A percentile compares a stretch with the other conserved stretches of the same genome.
Evolutionary conservation across 2,888 invertebrate species (phyloP).

Genomic region (Himalopsyche japonica): DNA sequence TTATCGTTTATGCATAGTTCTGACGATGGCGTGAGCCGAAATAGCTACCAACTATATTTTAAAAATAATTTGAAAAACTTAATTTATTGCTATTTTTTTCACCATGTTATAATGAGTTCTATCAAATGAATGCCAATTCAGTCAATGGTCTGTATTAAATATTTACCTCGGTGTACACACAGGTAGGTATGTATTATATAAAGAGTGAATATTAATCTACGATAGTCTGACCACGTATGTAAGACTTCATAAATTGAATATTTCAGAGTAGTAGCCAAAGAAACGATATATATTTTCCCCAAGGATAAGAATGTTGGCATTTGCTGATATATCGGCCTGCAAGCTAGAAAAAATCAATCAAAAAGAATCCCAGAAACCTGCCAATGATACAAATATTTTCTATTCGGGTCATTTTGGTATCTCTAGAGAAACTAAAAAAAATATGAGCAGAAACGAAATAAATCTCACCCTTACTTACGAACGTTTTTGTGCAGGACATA

Average conservation of each 20-base stretch:
- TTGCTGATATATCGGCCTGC: background rate
- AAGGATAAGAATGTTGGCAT: background rate
- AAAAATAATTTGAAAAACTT: too few relatives aligned
- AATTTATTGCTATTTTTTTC: too few relatives aligned
- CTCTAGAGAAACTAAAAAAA: background rate
- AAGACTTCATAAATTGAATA: background rate
- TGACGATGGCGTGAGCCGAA: too few relatives aligned
- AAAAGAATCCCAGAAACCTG: background rate
- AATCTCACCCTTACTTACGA: background rate
- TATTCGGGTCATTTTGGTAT: background rate
- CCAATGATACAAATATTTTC: background rate
- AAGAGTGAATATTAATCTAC: too few relatives aligned
- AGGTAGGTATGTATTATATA: too few relatives aligned
- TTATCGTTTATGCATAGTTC: too few relatives aligned
- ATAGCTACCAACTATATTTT: too few relatives aligned
- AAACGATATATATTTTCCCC: background rate
- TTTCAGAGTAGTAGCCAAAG: background rate
- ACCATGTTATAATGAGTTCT: too few relatives aligned
- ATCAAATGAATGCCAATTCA: too few relatives aligned
- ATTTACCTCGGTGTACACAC: too few relatives aligned
- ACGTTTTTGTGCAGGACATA: background rate
- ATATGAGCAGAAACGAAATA: background rate
- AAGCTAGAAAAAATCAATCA: background rate
- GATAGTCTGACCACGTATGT: background rate
- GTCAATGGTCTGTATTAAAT: too few relatives aligned